Evolutionary conservation across 1,140 invertebrate species (phyloP).

Genomic region (Drosophila aff.): DNA sequence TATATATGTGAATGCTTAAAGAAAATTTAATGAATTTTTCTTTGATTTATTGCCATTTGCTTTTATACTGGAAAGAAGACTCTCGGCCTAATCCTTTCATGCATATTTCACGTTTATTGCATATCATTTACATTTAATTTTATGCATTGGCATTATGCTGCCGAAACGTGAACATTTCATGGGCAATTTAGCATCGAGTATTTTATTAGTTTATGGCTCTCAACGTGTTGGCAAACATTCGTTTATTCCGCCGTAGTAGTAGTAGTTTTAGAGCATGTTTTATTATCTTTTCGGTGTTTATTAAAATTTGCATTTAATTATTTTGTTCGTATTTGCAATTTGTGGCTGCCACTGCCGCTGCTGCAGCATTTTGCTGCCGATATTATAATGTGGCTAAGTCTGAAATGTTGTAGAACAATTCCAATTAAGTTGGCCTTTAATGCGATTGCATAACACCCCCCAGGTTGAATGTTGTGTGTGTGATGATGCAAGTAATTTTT

Average conservation of each 20-base stretch:
- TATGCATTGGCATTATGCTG: conserved; percentile 58
- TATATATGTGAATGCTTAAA: not conserved
- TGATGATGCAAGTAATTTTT: conserved; percentile 39
- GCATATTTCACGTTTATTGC: conserved; percentile 47
- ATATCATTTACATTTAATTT: conserved; percentile 69
- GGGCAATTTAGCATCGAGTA: conserved; percentile 49
- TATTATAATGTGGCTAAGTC: conserved; percentile 27
- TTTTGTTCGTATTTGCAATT: conserved; percentile 73
- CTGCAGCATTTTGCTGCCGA: conserved; percentile 48
- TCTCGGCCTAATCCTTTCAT: conserved; percentile 33
- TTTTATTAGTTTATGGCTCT: conserved; percentile 49
- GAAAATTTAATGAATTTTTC: conserved; percentile 23
- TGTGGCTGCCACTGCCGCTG: conserved; percentile 53
- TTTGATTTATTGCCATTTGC: conserved; percentile 9
- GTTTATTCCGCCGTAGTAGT: conserved; percentile 11
- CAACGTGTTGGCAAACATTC: conserved; percentile 20
- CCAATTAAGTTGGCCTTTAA: conserved; percentile 40
- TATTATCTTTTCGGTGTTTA: conserved; percentile 52
- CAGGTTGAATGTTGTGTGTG: not conserved
- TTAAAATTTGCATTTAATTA: conserved; percentile 80
- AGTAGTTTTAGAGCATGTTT: conserved; percentile 23
- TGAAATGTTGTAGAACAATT: conserved; percentile 24
- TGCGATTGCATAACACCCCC: conserved; percentile 46
- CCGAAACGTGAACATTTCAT: conserved; percentile 44
- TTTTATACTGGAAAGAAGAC: not conserved